A percentile compares a stretch with the other conserved stretches of the same genome.
phyloP scores from a whole-genome alignment of 2,888 invertebrate species.

The Apotomis capreana region DNA sequence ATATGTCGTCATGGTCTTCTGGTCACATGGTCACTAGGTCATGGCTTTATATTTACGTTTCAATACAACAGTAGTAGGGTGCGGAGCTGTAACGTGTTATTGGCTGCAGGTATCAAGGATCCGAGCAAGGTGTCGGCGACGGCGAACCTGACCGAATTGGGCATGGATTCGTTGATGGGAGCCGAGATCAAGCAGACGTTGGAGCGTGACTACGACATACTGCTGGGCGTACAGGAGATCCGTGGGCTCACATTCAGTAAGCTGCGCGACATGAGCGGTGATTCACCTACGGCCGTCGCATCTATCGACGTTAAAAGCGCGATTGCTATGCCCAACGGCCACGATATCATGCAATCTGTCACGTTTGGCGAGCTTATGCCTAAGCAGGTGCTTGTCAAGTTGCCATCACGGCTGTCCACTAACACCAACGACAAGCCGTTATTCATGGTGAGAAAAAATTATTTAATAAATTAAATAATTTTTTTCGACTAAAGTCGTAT shows the following conservation, averaged over 20 bases:
- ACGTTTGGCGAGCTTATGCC: constrained; percentile 87
- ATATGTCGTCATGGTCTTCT: too few relatives aligned
- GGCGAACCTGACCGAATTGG: constrained; percentile 94
- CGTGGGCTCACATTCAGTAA: constrained; percentile 91
- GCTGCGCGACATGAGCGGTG: constrained; percentile 84
- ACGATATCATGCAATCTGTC: not conserved
- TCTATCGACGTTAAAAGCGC: constrained; percentile 47
- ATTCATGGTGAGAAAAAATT: constrained; percentile 79
- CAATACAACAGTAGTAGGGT: not conserved
- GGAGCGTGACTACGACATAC: constrained; percentile 95
- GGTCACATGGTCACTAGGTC: too few relatives aligned
- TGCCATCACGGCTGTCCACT: constrained; percentile 82
- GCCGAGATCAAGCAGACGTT: constrained; percentile 99
- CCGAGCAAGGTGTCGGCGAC: constrained; percentile 88
- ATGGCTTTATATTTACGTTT: too few relatives aligned
- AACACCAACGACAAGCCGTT: constrained; percentile 77
- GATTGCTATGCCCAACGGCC: constrained; percentile 49
- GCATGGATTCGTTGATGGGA: constrained; percentile 99
- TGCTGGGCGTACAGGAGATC: constrained; percentile 95
- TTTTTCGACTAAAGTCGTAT: too few relatives aligned
- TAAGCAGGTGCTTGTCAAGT: constrained; percentile 86
- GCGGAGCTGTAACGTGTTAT: not conserved
- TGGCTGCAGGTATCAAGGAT: constrained; percentile 90
- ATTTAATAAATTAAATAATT: too few relatives aligned
- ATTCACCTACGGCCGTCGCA: constrained; percentile 48